A percentile compares a stretch with the other conserved stretches of the same genome.
Evolutionary conservation across 2,113 vertebrate genomes (phyloP).

Genomic region (Tachycineta bicolor): DNA sequence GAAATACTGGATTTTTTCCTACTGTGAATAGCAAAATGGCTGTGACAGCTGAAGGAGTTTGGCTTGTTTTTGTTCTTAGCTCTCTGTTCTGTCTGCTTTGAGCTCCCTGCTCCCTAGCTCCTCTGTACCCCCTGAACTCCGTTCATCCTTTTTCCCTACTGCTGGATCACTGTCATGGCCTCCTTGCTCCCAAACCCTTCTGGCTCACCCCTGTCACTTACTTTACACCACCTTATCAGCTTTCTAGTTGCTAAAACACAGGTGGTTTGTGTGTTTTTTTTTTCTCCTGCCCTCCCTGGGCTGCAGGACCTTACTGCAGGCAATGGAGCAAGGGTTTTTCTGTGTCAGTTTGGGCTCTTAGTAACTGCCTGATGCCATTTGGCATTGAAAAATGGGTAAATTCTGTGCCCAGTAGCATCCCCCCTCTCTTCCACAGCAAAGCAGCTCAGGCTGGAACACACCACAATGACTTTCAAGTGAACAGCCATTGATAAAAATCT

Average conservation of each 20-base stretch:
- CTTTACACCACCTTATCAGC: background rate
- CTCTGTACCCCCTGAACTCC: background rate
- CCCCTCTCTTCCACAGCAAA: background rate
- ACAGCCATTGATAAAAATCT: background rate
- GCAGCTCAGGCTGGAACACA: background rate
- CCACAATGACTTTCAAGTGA: background rate
- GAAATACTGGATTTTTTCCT: background rate
- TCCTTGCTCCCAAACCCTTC: background rate
- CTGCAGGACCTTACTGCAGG: background rate
- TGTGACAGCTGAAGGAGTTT: background rate
- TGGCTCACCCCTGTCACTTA: background rate
- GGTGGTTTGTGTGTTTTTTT: background rate
- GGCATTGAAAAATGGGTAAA: background rate
- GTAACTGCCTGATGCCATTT: background rate
- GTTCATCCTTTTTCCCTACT: background rate
- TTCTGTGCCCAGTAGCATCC: too few relatives aligned
- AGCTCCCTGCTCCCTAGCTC: background rate
- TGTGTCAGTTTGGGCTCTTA: background rate
- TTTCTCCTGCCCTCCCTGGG: background rate
- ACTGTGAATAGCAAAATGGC: background rate
- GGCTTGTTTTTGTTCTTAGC: background rate
- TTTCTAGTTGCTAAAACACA: background rate
- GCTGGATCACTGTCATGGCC: rapidly evolving
- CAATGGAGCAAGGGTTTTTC: background rate
- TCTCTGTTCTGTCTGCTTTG: background rate